phyloP scores from a whole-genome alignment of 1,140 invertebrate species.

The Zaprionus taronus region DNA sequence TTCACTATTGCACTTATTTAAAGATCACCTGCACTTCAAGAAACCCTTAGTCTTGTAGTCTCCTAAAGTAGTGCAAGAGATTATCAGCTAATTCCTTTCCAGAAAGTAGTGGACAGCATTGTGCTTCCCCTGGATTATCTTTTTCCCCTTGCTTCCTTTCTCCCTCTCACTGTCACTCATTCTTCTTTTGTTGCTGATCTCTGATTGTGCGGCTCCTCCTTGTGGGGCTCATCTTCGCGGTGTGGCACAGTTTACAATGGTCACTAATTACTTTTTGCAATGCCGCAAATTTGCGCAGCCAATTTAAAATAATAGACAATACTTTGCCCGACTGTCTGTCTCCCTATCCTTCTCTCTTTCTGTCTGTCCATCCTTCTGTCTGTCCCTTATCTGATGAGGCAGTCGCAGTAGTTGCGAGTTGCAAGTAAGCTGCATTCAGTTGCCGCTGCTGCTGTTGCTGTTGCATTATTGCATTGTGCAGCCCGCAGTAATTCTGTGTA shows the following conservation, averaged over 20 bases:
- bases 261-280: constrained; percentile 76
- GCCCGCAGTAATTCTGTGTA: constrained; percentile 69
- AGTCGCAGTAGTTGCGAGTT: constrained; percentile 26
- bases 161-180: background rate
- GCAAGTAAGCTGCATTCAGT: constrained; percentile 27
- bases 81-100: background rate
- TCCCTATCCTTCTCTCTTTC: background rate
- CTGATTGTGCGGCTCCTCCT: constrained; percentile 1
- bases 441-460: constrained; percentile 4
- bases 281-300: constrained; percentile 77
- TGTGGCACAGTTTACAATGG: constrained; percentile 62
- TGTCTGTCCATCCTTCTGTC: constrained; percentile 1
- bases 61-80: background rate
- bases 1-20: no score
- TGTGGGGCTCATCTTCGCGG: constrained; percentile 17
- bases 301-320: constrained; percentile 82
- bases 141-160: background rate
- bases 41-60: no score
- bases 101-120: background rate
- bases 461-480: constrained; percentile 58
- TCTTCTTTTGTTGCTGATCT: constrained; percentile 5
- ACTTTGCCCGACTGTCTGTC: constrained; percentile 8
- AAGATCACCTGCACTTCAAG: no score
- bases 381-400: constrained; percentile 70
- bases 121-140: background rate